Base-by-base conservation (phyloP, 2,113 vertebrate genomes). In the Macquaria australasica region DNA sequence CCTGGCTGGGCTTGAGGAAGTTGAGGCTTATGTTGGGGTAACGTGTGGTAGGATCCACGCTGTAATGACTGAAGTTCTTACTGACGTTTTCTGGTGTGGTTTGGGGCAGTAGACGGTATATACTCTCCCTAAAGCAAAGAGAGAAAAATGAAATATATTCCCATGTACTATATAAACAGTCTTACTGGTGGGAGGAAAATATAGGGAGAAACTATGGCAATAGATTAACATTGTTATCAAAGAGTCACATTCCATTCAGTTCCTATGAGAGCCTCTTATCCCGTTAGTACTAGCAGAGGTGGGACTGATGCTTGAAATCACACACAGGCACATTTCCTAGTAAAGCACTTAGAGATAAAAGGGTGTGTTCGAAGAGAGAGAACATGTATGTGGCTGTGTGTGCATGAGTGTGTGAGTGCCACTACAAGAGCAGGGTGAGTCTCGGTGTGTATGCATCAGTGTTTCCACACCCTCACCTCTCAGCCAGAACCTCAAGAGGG, bases 81-180 rank as follows among this genome's bases (percentile, higher is more conserved):
- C 96, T 99, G 94, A 99, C 96, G 12, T 99, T 99, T 94, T 99
- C 98, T 6, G 98, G 97, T 3, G 98, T 99, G 39, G 98, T 99
- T 94, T 99, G 98, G 83, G 98, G 98, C 89, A 99, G 92, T 1
- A 99, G 93, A 41, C 98, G 97, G 41, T 99, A 99, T 91, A 99
- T 97, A 85, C 98, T 99, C 91, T 99, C 98, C 93, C 98, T 99
- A 66, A 91, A 64, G n/a, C 12, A 74, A 41, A 80, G 53, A 86
- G 55, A 28, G 55, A 58, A 45, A 78, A 55, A 39, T 20, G 1
- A 15, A 55, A 56, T 6, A 21, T 23, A 64, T 14, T 8, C 14
- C 21, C 8, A 69, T 62, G 45, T 11, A 16, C 1, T 8, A 8
- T 10, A 62, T 23, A 25, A 31, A 1, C 2, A 18, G 45, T 50